Evolutionary conservation across 1,140 invertebrate genomes (phyloP), one percentile per base, ranked within the genome.

Genomic region (Drosophila albomicans): DNA sequence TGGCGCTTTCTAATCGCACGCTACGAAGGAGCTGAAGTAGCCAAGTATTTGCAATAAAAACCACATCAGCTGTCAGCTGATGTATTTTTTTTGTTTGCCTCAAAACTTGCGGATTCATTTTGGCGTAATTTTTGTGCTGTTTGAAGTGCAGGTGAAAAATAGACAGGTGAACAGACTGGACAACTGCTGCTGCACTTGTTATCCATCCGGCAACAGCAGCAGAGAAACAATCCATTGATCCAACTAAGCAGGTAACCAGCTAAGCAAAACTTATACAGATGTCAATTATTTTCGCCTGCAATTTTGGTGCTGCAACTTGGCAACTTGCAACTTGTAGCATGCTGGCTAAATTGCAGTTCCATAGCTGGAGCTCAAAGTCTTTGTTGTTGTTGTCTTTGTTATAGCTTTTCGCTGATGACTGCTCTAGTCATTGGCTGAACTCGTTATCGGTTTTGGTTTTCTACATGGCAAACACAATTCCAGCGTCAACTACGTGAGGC

Each of bases 281-380:
- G 85, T 89, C 85, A 89, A 89, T 89, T 89, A 89, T 89, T 89
- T 89, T 85, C 46, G 85, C 80, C 71, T 57, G 80, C 84, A 87
- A 84, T 87, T 82, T 87, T 58, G 69, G 82, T 48, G 32, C 13
- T n/a, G 68, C 28, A 30, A 52, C 15, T 59, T 71, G 20, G 49
- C 70, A 38, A 67, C 35, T 62, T 64, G 70, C 77, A 63, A 64
- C 54, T 41, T 11, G 35, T 35, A 16, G 13, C 13, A 13, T 30
- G 48, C 43, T 30, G 54, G 52, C 41, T 16, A 73, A 72, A 73
- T 77, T 72, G 43, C 30, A 61, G 67, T 59, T 78, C 74, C 82
- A 35, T 16, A 57, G 59, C 32, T 43, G 32, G 30, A 35, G 51
- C 41, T 38, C 30, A 32, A 49, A 25, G 20, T 25, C 20, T 30